phyloP scores from a whole-genome alignment of 2,888 invertebrate species.

The Portevinia maculata region DNA sequence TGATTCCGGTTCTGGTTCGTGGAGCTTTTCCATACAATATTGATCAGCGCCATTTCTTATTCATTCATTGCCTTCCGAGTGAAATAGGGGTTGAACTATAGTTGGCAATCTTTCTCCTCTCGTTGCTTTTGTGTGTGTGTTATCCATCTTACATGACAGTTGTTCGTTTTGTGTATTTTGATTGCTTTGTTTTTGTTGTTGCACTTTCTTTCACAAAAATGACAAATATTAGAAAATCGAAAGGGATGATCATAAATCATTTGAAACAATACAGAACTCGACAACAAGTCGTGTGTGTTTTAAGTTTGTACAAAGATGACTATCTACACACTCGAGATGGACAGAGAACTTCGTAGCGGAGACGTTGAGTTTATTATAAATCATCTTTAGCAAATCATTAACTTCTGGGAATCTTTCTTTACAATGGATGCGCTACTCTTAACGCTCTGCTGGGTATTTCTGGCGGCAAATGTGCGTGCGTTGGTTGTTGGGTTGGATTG shows the following conservation, averaged over 20 bases:
- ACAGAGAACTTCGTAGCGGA: background rate
- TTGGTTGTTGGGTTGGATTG: background rate
- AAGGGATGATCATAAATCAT: conserved; percentile 46
- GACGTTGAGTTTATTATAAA: conserved; percentile 33
- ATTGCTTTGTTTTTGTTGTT: conserved; percentile 44
- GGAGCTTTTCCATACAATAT: conserved; percentile 36
- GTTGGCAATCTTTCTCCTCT: background rate
- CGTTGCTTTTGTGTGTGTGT: too few species aligned
- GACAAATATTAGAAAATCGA: background rate
- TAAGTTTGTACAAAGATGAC: background rate
- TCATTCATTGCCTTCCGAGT: conserved; percentile 4
- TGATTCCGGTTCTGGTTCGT: conserved; percentile 2
- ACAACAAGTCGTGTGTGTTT: conserved; percentile 38
- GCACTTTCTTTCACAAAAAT: background rate
- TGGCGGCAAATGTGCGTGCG: background rate
- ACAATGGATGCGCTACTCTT: conserved; percentile 30
- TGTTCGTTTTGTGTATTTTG: conserved; percentile 45
- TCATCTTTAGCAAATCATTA: conserved; percentile 53
- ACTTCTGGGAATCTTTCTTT: conserved; percentile 21
- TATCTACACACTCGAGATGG: conserved; percentile 4
- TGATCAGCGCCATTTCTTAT: conserved; percentile 27
- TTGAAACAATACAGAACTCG: conserved; percentile 32
- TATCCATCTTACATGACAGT: conserved; percentile 24
- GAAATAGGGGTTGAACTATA: conserved; percentile 11
- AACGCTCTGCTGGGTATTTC: conserved; percentile 44